These are phyloP conservation scores for Anastrepha obliqua DNA, from an alignment of 1,140 invertebrate species.

Conservation along the genomic window DNA sequence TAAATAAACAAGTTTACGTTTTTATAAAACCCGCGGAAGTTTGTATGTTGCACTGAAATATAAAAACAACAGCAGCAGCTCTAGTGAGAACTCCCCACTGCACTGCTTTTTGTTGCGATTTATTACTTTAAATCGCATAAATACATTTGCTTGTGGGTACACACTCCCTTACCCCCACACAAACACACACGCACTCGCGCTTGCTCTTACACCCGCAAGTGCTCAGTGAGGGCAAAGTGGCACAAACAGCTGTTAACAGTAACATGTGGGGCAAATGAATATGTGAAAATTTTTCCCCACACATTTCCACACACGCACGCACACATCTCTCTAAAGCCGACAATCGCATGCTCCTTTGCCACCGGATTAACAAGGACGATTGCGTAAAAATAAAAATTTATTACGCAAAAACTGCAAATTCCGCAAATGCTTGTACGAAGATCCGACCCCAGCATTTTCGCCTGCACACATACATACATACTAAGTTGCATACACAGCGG, in stretches of 20 bases:
- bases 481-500: neutral
- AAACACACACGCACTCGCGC: too few species aligned
- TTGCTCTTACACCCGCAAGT: too few species aligned
- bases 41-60: too few species aligned
- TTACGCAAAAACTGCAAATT: slow-evolving; percentile 37
- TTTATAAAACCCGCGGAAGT: too few species aligned
- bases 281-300: neutral
- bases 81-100: too few species aligned
- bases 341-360: slow-evolving; percentile 22
- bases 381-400: slow-evolving; percentile 49
- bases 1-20: too few species aligned
- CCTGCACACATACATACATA: neutral
- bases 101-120: too few species aligned
- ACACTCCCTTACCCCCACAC: too few species aligned
- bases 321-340: neutral
- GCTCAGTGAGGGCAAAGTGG: neutral
- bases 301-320: neutral
- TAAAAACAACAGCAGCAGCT: too few species aligned
- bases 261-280: neutral
- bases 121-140: too few species aligned
- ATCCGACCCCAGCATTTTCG: neutral
- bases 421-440: slow-evolving; percentile 5
- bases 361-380: slow-evolving; percentile 39
- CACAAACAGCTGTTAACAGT: neutral
- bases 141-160: too few species aligned